Base-by-base conservation (phyloP, 2,888 invertebrate species). In the Cheilosia grossa region DNA sequence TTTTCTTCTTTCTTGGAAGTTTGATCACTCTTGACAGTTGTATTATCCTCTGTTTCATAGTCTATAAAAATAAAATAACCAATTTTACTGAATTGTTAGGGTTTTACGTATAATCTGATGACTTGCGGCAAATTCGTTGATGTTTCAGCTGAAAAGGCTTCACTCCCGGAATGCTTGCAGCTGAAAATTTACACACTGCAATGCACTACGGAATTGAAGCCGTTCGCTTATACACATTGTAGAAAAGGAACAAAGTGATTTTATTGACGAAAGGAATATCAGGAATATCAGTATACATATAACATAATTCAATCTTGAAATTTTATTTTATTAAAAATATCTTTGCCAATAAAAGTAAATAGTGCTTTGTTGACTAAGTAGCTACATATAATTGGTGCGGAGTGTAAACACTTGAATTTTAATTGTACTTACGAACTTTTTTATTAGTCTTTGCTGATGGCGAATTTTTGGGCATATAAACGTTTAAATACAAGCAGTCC, bases 141-240 rank as follows among this genome's bases (percentile, higher is more conserved):
- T 5, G 10, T 19, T 24, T 44, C 33, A 40, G 77, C 89, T 91
- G 89, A 89, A 93, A 93, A 93, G 93, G 92, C 95, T 96, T 96
- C 97, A 97, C 95, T 96, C 96, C 97, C 97, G 96, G 96, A 96
- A 95, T 96, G 97, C 96, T 96, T 97, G 97, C 97, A 97, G 96
- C 95, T 93, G 93, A 93, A 94, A 92, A 92, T 94, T 87, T 87
- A 63, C 93, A 95, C 95, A 96, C 97, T 97, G 97, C 97, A 97
- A 97, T 97, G 97, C 97, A 97, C 97, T 97, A 96, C 97, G 97
- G 97, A 97, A 97, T 97, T 97, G 97, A 97, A 93, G 95, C 89
- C 88, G 88, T 88, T 88, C 66, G 69, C 75, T 74, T n/a, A 51
- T 21, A 37, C 10, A 37, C 13, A 21, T 51, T 17, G 51, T 13